Evolutionary conservation across 2,888 invertebrate species (phyloP).

Genomic region (Mythimna ferrago): DNA sequence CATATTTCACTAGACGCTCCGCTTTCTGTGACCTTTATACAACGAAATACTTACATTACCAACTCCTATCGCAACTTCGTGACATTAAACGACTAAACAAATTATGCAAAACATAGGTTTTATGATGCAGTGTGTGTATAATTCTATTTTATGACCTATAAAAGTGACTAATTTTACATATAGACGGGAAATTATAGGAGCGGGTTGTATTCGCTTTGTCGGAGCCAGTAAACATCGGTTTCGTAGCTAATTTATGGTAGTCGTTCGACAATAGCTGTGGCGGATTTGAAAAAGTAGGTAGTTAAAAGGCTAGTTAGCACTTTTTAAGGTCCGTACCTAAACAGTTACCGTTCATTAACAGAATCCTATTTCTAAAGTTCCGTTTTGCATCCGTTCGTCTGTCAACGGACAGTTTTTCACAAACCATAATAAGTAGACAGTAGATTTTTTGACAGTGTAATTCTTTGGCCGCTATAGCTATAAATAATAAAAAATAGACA

Average conservation of each 20-base stretch:
- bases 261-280: not conserved
- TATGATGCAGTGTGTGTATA: constrained; percentile 43
- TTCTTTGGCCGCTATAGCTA: no score
- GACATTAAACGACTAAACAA: constrained; percentile 51
- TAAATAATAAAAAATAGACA: no score
- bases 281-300: not conserved
- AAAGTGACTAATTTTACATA: constrained; percentile 55
- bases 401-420: no score
- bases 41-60: constrained; percentile 39
- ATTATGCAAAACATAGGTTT: constrained; percentile 60
- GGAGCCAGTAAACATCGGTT: constrained; percentile 22
- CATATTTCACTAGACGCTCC: constrained; percentile 39
- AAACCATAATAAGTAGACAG: no score
- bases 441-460: no score
- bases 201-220: constrained; percentile 12
- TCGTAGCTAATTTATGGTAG: constrained; percentile 28
- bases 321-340: no score
- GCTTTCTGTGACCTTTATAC: constrained; percentile 19
- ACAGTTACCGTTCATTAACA: no score
- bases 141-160: constrained; percentile 57
- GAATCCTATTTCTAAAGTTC: no score
- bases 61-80: constrained; percentile 32
- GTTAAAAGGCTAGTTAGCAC: no score
- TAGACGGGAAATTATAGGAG: constrained; percentile 37
- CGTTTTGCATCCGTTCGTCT: no score